Evolutionary conservation across 1,140 invertebrate genomes (phyloP).

Genomic region (Pseudomyrmex dendroicus): DNA sequence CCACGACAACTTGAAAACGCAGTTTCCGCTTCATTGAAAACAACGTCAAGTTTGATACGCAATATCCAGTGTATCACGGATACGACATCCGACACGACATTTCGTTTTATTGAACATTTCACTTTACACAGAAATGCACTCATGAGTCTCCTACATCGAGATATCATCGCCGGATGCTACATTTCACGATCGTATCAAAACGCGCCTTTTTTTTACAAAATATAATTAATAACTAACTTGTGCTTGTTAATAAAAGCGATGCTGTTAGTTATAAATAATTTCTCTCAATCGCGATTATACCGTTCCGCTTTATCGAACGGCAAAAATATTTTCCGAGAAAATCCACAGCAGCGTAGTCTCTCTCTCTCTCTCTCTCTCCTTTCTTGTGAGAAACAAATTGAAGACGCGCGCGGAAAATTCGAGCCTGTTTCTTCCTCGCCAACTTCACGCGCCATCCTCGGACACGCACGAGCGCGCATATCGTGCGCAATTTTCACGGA

Average conservation of each 20-base stretch:
- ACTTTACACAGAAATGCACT: conserved; percentile 47
- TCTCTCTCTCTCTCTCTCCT: too few relatives aligned
- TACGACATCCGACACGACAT: conserved; percentile 51
- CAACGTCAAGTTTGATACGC: conserved; percentile 51
- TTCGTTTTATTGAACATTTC: conserved; percentile 50
- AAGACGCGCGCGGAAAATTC: neutral
- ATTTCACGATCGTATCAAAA: conserved; percentile 42
- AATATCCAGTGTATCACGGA: conserved; percentile 49
- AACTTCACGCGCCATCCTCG: neutral
- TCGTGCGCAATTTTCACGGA: conserved; percentile 28
- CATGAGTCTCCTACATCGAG: conserved; percentile 13
- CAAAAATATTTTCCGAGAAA: too few relatives aligned
- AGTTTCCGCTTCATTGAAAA: conserved; percentile 55
- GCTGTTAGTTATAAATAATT: too few relatives aligned
- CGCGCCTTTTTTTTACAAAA: neutral
- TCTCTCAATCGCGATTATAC: too few relatives aligned
- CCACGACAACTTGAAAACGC: conserved; percentile 55
- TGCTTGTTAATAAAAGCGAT: too few relatives aligned
- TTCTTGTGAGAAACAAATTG: neutral
- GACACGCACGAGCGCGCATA: neutral
- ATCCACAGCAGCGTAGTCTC: too few relatives aligned
- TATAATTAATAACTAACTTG: too few relatives aligned
- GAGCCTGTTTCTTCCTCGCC: neutral
- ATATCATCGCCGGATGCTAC: conserved; percentile 8
- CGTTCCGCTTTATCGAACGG: too few relatives aligned